phyloP scores from a whole-genome alignment of 1,140 invertebrate genomes.

The Drosophila aff. region DNA sequence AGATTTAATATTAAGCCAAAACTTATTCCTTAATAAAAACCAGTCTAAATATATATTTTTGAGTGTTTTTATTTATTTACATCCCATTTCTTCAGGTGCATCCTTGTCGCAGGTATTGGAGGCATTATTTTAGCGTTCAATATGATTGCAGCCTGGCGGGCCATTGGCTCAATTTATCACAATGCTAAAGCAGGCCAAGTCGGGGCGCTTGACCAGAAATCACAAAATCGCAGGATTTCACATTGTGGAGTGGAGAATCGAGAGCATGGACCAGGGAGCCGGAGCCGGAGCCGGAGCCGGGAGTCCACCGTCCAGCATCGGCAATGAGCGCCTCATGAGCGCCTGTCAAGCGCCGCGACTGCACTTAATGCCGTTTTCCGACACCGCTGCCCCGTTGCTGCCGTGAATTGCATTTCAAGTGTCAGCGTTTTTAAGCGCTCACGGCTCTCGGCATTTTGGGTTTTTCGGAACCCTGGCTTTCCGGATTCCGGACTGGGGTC shows the following conservation, averaged over 20 bases:
- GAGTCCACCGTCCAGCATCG: background rate
- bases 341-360: constrained; percentile 70
- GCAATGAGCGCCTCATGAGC: constrained; percentile 38
- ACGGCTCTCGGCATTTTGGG: constrained; percentile 25
- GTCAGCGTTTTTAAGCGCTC: constrained; percentile 69
- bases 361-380: constrained; percentile 74
- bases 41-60: background rate
- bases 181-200: constrained; percentile 53
- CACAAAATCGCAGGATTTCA: constrained; percentile 20
- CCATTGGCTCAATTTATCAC: constrained; percentile 77
- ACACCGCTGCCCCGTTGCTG: constrained; percentile 10
- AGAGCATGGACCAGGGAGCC: background rate
- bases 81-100: background rate
- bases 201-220: constrained; percentile 49
- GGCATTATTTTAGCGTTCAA: constrained; percentile 81
- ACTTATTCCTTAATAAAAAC: background rate
- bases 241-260: background rate
- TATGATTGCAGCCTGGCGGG: constrained; percentile 75
- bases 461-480: constrained; percentile 6
- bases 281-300: background rate
- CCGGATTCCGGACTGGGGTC: constrained; percentile 27
- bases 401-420: constrained; percentile 75
- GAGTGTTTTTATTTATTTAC: too few species aligned
- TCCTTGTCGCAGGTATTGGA: constrained; percentile 37
- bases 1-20: background rate